Conservation (phyloP, 2,113 vertebrate genomes). For the Tetrao urogallus region DNA sequence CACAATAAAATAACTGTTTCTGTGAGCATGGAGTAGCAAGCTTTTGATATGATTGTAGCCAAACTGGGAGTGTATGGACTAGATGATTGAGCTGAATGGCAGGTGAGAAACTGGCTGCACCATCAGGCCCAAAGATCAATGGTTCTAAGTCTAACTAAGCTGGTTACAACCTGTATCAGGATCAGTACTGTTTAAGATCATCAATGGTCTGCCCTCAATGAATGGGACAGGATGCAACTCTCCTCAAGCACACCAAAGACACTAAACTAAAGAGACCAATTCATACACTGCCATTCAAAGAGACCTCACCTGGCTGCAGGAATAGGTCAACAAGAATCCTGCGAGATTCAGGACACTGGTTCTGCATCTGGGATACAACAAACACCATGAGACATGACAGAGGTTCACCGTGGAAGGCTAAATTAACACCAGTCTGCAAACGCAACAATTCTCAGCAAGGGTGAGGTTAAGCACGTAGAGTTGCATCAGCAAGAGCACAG, state of each 20-base stretch:
- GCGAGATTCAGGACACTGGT: background rate
- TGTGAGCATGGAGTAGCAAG: background rate
- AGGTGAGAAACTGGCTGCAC: background rate
- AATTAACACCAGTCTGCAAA: background rate
- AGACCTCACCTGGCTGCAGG: background rate
- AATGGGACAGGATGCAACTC: background rate
- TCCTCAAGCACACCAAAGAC: background rate
- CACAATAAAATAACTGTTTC: background rate
- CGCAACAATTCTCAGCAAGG: rapidly evolving
- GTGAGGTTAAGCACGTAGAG: background rate
- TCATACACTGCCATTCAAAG: background rate
- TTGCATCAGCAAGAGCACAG: background rate
- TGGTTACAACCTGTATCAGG: background rate
- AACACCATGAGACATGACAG: background rate
- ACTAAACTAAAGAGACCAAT: background rate
- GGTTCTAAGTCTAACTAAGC: background rate
- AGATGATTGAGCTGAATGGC: background rate
- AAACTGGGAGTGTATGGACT: background rate
- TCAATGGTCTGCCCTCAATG: background rate
- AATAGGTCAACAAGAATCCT: background rate
- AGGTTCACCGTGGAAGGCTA: background rate
- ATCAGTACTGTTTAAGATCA: background rate
- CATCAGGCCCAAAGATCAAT: background rate
- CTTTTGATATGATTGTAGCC: background rate
- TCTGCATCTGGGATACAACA: background rate